These are phyloP conservation scores for Nomada ruficornis DNA, from an alignment of 2,888 invertebrate species.

Conservation along the genomic window DNA sequence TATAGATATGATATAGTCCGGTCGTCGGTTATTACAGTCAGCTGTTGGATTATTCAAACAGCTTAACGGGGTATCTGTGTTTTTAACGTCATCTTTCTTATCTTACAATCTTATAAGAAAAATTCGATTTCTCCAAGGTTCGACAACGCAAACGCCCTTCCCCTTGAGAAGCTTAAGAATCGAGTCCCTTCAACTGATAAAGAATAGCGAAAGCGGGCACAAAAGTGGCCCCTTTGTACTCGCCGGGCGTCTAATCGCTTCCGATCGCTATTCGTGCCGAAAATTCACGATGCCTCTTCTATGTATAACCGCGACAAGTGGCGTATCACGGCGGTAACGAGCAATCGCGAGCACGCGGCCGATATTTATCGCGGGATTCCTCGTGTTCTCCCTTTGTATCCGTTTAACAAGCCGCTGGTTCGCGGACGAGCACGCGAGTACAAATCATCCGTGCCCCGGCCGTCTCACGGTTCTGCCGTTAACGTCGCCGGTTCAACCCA, in stretches of 20 bases:
- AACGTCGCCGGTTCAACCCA: conserved; percentile 26
- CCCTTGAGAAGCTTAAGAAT: too few relatives aligned
- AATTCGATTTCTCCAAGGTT: too few relatives aligned
- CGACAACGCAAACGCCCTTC: too few relatives aligned
- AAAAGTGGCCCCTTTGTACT: not conserved
- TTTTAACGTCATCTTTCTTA: too few relatives aligned
- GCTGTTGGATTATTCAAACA: too few relatives aligned
- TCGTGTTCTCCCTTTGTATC: conserved; percentile 26
- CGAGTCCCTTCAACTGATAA: too few relatives aligned
- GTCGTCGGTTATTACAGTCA: too few relatives aligned
- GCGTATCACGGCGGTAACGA: conserved; percentile 25
- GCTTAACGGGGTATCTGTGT: too few relatives aligned
- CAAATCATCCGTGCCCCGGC: conserved; percentile 40
- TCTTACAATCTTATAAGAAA: too few relatives aligned
- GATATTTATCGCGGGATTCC: conserved; percentile 61
- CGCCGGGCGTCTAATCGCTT: not conserved
- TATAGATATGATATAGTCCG: too few relatives aligned
- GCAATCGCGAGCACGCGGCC: conserved; percentile 17
- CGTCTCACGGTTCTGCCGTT: conserved; percentile 37
- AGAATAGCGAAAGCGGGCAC: not conserved
- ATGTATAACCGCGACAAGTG: conserved; percentile 44
- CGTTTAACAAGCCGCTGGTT: conserved; percentile 38
- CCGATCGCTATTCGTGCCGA: not conserved
- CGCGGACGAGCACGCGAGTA: not conserved
- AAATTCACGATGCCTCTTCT: conserved; percentile 17